Conservation (phyloP, 2,888 invertebrate species). For the Drosophila nigritarsus region DNA sequence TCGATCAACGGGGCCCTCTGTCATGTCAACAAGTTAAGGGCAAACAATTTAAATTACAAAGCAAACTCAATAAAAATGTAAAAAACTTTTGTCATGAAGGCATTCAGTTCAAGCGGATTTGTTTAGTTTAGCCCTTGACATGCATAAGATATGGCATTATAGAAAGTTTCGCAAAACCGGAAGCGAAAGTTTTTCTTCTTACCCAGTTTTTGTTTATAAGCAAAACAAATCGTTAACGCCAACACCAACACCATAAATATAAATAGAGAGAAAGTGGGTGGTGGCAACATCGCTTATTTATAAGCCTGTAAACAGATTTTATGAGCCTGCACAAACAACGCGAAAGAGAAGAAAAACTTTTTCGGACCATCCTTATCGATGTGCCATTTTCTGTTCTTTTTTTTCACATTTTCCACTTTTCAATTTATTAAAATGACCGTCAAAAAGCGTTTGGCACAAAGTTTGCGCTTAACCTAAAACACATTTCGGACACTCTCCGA, state of each 20-base stretch:
- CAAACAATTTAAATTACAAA: constrained; percentile 81
- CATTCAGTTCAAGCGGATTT: constrained; percentile 56
- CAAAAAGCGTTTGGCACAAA: constrained; percentile 72
- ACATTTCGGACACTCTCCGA: constrained; percentile 73
- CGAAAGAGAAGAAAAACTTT: constrained; percentile 28
- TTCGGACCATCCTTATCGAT: constrained; percentile 57
- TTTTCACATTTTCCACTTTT: constrained; percentile 63
- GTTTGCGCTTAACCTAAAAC: constrained; percentile 76
- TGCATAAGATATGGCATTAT: constrained; percentile 77
- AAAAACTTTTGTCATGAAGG: constrained; percentile 65
- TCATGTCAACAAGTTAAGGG: constrained; percentile 73
- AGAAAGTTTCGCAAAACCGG: constrained; percentile 52
- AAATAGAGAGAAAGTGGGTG: not conserved
- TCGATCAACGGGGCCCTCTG: not conserved
- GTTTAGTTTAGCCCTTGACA: constrained; percentile 75
- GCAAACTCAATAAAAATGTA: constrained; percentile 80
- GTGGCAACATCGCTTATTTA: constrained; percentile 65
- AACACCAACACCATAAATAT: constrained; percentile 3
- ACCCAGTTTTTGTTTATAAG: constrained; percentile 54
- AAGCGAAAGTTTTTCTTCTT: constrained; percentile 57
- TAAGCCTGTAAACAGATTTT: constrained; percentile 80
- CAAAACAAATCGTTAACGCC: constrained; percentile 75
- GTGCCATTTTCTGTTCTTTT: constrained; percentile 23
- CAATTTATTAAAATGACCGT: constrained; percentile 80
- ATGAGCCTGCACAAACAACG: constrained; percentile 71